These are phyloP conservation scores for Himalopsyche kuldschensis DNA, from an alignment of 2,888 invertebrate genomes.

Conservation along the genomic window DNA sequence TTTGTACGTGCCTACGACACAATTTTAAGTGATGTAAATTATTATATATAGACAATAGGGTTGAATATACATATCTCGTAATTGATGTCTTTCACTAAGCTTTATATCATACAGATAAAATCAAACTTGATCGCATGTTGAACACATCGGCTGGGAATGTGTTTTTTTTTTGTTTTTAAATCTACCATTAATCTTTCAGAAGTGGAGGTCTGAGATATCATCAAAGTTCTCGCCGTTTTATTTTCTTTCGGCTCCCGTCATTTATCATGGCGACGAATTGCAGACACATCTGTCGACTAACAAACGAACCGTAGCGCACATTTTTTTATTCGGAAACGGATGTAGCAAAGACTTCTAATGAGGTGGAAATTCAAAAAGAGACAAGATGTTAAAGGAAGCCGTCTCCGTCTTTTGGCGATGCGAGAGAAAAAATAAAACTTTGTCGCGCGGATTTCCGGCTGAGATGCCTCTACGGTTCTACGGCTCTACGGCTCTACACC, in stretches of 20 bases:
- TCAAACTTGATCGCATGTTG: neutral
- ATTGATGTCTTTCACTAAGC: neutral
- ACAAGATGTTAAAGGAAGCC: neutral
- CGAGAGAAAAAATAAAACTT: neutral
- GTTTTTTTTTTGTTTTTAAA: neutral
- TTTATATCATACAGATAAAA: neutral
- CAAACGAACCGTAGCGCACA: neutral
- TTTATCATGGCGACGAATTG: constrained; percentile 25
- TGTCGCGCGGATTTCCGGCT: neutral
- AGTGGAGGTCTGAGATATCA: constrained; percentile 12
- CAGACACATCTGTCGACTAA: constrained; percentile 19
- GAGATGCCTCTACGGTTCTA: neutral
- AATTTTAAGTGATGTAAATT: neutral
- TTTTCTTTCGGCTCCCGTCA: constrained; percentile 13
- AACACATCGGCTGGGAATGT: neutral
- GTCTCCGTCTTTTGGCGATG: neutral
- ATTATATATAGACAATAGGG: neutral
- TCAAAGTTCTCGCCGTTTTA: constrained; percentile 10
- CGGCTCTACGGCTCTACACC: too few species aligned
- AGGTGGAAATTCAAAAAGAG: neutral
- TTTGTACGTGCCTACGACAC: neutral
- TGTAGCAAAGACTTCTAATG: constrained; percentile 1
- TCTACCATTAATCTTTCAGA: constrained; percentile 16
- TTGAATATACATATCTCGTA: neutral
- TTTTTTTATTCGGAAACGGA: neutral